Base-by-base conservation (phyloP, 2,888 invertebrate species). In the Thereva unica region DNA sequence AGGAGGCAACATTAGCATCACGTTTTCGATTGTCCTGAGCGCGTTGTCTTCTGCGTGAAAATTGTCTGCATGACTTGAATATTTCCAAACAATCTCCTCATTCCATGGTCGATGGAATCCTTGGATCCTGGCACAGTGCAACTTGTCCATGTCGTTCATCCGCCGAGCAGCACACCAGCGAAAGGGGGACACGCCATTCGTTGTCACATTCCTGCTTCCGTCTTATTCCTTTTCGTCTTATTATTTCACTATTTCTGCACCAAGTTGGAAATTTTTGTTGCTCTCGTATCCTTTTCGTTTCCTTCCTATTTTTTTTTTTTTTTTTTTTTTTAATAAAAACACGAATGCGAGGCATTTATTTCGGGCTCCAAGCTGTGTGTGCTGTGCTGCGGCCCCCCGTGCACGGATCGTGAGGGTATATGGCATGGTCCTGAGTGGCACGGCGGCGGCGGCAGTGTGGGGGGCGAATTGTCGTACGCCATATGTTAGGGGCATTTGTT, bases 21-120 rank as follows among this genome's bases (percentile, higher is more conserved):
- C 61, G 41, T 61, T 61, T 41, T 40, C 50, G 49, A 61, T 61
- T 61, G 61, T 50, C 38, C 50, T 38, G 38, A 12, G 23, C 23
- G 23, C 23, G 23, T 23, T 50, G 61, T 50, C 61, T 49, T 23
- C 61, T 66, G 66, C 68, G 61, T 65, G 68, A 68, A 68, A 68
- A 68, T 66, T 65, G 68, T 66, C 65, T 68, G 61, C 68, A 68
- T 66, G 68, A 66, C 68, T 61, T 49, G 68, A 68, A 68, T 68
- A 68, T 63, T 67, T 40, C 38, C 52, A 56, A 37, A 52, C 37
- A 56, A 55, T 44, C 23, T 23, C 23, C 23, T 23, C 23, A 23
- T 23, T 49, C 40, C 50, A 12, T 5, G 47, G 5, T 9, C 35
- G 57, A 5, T 49, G 34, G 49, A 7, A 40, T 34, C 47, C 47